phyloP scores from a whole-genome alignment of 2,113 vertebrate species.

The Ciconia stormi region DNA sequence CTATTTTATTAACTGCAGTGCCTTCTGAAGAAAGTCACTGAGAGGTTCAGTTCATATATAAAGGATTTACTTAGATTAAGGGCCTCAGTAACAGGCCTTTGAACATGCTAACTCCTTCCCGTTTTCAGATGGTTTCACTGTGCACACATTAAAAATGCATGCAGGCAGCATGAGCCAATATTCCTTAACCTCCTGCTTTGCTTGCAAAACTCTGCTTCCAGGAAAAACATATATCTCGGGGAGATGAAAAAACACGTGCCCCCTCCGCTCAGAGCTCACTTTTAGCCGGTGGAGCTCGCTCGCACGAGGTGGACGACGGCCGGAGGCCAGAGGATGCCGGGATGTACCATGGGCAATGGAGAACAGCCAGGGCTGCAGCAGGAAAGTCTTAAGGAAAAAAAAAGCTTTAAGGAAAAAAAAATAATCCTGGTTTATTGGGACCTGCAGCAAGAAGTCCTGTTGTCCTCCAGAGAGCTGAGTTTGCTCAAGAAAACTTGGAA shows the following conservation, averaged over 20 bases:
- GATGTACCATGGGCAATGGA: not conserved
- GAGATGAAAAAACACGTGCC: not conserved
- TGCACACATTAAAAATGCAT: constrained; percentile 45
- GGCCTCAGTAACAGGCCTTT: not conserved
- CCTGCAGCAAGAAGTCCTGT: not conserved
- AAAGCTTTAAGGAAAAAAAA: not conserved
- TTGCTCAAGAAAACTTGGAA: not conserved
- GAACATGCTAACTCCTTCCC: not conserved
- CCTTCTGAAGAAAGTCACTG: not conserved
- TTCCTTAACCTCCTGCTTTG: constrained; percentile 31
- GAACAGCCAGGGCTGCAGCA: not conserved
- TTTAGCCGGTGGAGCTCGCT: not conserved
- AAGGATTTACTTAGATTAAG: constrained; percentile 16
- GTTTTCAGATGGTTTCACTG: not conserved
- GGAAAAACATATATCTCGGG: not conserved
- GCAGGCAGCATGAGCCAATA: not conserved
- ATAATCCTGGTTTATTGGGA: not conserved
- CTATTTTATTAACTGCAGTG: not conserved
- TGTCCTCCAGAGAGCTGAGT: not conserved
- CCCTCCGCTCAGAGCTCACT: not conserved
- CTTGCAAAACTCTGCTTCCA: constrained; percentile 44
- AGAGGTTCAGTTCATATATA: not conserved
- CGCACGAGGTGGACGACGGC: not conserved
- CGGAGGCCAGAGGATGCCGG: not conserved
- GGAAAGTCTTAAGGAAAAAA: not conserved